Base-by-base conservation (phyloP, 2,797 vertebrate species). In the Pangasius macronema region DNA sequence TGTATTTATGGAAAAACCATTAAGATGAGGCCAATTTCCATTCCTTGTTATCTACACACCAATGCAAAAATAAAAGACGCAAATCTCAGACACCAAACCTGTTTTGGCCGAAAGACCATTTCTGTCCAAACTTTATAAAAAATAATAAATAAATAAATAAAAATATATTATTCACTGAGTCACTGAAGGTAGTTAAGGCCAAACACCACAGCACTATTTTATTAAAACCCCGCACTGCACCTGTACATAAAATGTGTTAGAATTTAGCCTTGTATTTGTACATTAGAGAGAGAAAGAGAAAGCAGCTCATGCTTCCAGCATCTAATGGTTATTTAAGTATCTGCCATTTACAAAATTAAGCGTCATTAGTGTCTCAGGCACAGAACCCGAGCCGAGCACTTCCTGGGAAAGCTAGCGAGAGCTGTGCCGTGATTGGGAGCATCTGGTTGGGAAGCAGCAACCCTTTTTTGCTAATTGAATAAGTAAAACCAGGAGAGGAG, bases 301-400 rank as follows among this genome's bases (percentile, higher is more conserved):
- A 84, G 33, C n/a, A 65, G 63, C 20, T 85, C 36, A 39, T n/a
- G 80, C 86, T 84, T 88, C 88, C 83, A 90, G 79, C 61, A 63
- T 67, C 86, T 92, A 92, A 92, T 91, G 89, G 88, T 89, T 90
- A 90, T 90, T 91, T 91, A 92, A 92, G 86, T 90, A 88, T 89
- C 63, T 85, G 73, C 89, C 88, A 88, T 92, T 90, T 88, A 59
- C 79, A 84, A 91, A 91, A 91, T 92, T 89, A 91, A 91, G 88
- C 85, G 87, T 90, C 90, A 91, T 92, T 92, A 91, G 87, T 59
- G 85, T 88, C 84, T 87, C 51, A 59, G 87, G 86, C 84, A 70
- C 84, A 86, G 87, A 85, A 85, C 87, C 84, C 65, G 61, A 88
- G 82, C 63, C 1, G 77, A 82, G 79, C 70, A 42, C 87, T 87